Conservation (phyloP, 2,797 vertebrate species). For the Hippocampus kuda region DNA sequence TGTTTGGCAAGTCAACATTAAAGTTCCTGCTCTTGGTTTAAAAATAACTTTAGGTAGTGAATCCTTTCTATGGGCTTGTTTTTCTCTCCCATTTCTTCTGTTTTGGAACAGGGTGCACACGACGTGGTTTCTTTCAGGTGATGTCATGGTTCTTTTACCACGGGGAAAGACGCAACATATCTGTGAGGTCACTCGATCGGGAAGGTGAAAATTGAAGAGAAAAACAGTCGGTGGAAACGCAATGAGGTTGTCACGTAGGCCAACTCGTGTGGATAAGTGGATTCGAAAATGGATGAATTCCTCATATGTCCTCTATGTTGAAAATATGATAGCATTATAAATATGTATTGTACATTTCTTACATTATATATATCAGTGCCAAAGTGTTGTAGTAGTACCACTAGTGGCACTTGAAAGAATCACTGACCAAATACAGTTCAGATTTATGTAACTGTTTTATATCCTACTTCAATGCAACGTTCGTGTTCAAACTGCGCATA, state of each 20-base stretch:
- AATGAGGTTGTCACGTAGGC: background rate
- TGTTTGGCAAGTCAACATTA: constrained; percentile 64
- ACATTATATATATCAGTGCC: too few relatives aligned
- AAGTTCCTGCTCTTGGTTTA: constrained; percentile 65
- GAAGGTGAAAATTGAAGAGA: background rate
- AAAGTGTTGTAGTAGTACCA: too few relatives aligned
- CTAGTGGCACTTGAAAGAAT: too few relatives aligned
- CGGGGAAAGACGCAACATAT: background rate
- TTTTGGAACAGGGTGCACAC: constrained; percentile 46
- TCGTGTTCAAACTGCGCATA: too few relatives aligned
- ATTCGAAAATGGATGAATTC: too few relatives aligned
- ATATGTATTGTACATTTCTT: too few relatives aligned
- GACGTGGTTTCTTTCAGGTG: constrained; percentile 8
- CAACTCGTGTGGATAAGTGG: too few relatives aligned
- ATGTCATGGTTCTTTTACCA: constrained; percentile 7
- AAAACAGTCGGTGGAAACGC: background rate
- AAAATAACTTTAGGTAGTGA: constrained; percentile 62
- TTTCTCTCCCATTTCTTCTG: constrained; percentile 40
- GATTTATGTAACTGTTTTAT: too few relatives aligned
- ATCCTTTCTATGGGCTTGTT: constrained; percentile 39
- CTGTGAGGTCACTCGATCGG: background rate
- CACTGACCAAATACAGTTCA: too few relatives aligned
- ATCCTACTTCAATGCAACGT: too few relatives aligned
- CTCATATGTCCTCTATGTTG: too few relatives aligned
- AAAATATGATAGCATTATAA: too few relatives aligned